Evolutionary conservation across 1,140 invertebrate genomes (phyloP).

Genomic region (Tyrophagus putrescentiae): DNA sequence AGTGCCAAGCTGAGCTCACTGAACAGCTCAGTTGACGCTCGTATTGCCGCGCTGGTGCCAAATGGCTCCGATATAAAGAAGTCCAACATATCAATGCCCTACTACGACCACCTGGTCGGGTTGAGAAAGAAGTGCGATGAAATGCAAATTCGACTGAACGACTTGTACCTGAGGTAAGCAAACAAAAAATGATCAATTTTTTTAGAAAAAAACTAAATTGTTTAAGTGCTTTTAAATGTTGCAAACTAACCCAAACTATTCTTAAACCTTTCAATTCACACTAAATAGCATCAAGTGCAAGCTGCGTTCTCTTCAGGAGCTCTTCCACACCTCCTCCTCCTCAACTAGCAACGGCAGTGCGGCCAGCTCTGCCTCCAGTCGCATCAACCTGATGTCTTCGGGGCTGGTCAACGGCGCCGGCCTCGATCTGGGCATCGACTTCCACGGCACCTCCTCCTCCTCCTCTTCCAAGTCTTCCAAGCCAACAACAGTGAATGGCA

Average conservation of each 20-base stretch:
- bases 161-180: constrained; percentile 9
- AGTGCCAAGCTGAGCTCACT: neutral
- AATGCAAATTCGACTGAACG: constrained; percentile 5
- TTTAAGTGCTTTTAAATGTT: too few relatives aligned
- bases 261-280: too few relatives aligned
- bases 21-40: neutral
- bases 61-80: neutral
- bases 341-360: neutral
- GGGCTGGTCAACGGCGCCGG: constrained; percentile 8
- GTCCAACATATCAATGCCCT: constrained; percentile 14
- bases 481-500: neutral
- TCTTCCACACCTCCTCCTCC: neutral
- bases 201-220: too few relatives aligned
- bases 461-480: constrained; percentile 6
- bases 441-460: neutral
- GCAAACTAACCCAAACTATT: too few relatives aligned
- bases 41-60: neutral
- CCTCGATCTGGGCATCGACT: neutral
- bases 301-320: neutral
- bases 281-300: constrained; percentile 17
- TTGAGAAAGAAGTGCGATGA: constrained; percentile 2
- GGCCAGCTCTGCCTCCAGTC: neutral
- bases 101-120: constrained; percentile 10
- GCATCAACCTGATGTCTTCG: neutral
- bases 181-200: neutral